phyloP scores from a whole-genome alignment of 2,797 vertebrate species.

The Pseudochaenichthys georgianus region DNA sequence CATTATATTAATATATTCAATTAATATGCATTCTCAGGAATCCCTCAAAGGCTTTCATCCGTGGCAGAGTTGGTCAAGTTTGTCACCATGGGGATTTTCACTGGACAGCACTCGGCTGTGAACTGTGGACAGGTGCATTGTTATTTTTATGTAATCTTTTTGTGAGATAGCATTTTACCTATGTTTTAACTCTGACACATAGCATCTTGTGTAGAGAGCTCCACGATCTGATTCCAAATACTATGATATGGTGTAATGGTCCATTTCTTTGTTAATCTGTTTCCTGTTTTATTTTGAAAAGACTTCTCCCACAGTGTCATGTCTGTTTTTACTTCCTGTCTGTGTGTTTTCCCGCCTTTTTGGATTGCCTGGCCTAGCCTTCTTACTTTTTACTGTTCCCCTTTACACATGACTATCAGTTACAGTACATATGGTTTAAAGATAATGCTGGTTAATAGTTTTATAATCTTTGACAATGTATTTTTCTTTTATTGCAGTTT shows the following conservation, averaged over 20 bases:
- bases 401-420: not conserved
- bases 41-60: conserved; percentile 25
- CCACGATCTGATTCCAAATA: not conserved
- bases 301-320: no score
- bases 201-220: not conserved
- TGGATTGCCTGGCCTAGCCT: no score
- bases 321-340: no score
- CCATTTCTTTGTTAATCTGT: no score
- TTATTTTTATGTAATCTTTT: not conserved
- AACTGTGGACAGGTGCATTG: conserved; percentile 57
- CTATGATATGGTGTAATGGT: not conserved
- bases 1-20: no score
- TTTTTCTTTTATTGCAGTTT: conserved; percentile 40
- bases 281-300: no score
- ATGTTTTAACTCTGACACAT: not conserved
- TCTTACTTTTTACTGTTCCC: no score
- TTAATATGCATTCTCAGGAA: conserved; percentile 23
- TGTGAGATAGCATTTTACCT: not conserved
- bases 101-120: conserved; percentile 49
- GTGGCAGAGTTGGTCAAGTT: conserved; percentile 48
- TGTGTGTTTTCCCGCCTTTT: no score
- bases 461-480: not conserved
- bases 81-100: conserved; percentile 64
- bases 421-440: not conserved
- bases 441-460: not conserved